A percentile compares a stretch with the other conserved stretches of the same genome.
phyloP scores from a whole-genome alignment of 2,797 vertebrate genomes.

The Euphonia xanthogaster region DNA sequence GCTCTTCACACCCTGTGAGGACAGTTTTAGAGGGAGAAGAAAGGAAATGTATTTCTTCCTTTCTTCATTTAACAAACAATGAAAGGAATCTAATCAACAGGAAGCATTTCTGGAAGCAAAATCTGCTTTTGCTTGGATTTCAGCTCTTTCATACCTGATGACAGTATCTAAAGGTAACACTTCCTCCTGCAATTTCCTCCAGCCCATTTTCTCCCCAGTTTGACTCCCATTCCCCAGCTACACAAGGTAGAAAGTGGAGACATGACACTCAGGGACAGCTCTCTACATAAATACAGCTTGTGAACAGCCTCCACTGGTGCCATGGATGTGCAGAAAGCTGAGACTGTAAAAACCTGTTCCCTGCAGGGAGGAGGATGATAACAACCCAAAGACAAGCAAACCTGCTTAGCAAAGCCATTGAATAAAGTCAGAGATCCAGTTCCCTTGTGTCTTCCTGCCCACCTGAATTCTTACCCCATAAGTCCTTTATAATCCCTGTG shows the following conservation, averaged over 20 bases:
- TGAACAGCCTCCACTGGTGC: background rate
- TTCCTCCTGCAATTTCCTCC: background rate
- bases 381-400: background rate
- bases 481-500: accelerated
- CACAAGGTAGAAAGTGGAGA: background rate
- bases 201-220: background rate
- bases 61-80: background rate
- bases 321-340: background rate
- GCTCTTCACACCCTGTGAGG: background rate
- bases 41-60: background rate
- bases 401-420: background rate
- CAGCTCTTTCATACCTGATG: background rate
- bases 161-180: background rate
- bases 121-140: background rate
- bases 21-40: background rate
- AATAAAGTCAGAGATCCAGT: background rate
- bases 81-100: background rate
- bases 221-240: background rate
- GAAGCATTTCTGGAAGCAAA: background rate
- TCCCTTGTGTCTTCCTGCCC: background rate
- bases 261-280: background rate
- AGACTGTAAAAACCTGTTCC: background rate
- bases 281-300: background rate
- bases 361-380: background rate
- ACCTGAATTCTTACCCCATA: background rate